Evolutionary conservation across 2,888 invertebrate genomes (phyloP).

Genomic region (Andrena hattorfiana): DNA sequence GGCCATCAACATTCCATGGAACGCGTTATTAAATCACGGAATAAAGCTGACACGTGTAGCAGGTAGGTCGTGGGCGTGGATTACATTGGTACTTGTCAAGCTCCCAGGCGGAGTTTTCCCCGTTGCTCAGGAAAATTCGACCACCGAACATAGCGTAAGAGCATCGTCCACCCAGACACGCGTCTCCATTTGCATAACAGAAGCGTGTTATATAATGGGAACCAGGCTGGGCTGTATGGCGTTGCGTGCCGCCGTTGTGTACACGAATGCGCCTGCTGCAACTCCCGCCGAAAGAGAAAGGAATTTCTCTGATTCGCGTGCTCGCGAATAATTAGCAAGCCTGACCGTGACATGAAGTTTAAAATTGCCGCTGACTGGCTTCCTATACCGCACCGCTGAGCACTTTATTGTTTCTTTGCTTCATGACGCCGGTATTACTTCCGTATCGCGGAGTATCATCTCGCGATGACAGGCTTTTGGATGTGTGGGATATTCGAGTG

Average conservation of each 20-base stretch:
- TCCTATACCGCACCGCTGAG: background rate
- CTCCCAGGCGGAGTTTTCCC: slow-evolving; percentile 18
- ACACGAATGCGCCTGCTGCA: slow-evolving; percentile 31
- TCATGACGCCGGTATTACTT: background rate
- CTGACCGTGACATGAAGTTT: slow-evolving; percentile 70
- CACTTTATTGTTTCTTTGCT: slow-evolving; percentile 32
- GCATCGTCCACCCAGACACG: slow-evolving; percentile 58
- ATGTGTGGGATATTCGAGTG: no score
- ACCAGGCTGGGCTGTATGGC: slow-evolving; percentile 66
- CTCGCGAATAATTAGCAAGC: slow-evolving; percentile 74
- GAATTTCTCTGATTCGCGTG: slow-evolving; percentile 74
- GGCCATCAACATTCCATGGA: slow-evolving; percentile 73
- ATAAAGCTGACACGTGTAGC: slow-evolving; percentile 46
- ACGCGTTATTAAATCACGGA: slow-evolving; percentile 73
- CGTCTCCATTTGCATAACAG: slow-evolving; percentile 77
- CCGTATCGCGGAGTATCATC: background rate
- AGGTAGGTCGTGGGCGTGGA: background rate
- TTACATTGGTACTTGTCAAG: slow-evolving; percentile 5
- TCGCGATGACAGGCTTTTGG: background rate
- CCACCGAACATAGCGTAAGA: slow-evolving; percentile 66
- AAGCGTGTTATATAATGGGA: slow-evolving; percentile 72
- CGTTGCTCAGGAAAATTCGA: slow-evolving; percentile 40
- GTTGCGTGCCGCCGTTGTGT: slow-evolving; percentile 56
- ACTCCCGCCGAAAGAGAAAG: slow-evolving; percentile 67
- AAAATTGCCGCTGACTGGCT: slow-evolving; percentile 58